A percentile compares a stretch with the other conserved stretches of the same genome.
Conservation (phyloP, 1,140 invertebrate genomes). For the Phymorhynchus buccinoides region DNA sequence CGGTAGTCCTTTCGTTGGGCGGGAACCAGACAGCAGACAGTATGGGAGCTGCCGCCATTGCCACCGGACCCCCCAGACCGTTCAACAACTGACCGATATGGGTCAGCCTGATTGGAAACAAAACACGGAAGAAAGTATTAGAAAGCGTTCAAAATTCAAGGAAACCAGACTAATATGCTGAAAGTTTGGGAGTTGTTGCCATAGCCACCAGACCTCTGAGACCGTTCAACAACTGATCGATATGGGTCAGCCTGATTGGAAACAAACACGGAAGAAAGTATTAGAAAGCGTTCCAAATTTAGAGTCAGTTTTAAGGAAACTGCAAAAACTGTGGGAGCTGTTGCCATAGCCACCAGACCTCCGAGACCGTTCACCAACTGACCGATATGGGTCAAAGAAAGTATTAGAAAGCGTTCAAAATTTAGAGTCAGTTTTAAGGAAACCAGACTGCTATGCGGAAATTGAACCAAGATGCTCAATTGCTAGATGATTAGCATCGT, state of each 20-base stretch:
- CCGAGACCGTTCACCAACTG: conserved; percentile 68
- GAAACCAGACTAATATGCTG: neutral
- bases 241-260: conserved; percentile 56
- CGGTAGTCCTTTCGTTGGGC: conserved; percentile 63
- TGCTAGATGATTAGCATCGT: neutral
- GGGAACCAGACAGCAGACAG: conserved; percentile 71
- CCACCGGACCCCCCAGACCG: conserved; percentile 66
- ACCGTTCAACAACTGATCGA: conserved; percentile 67
- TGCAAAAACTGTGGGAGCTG: conserved; percentile 65
- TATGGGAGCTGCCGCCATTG: conserved; percentile 63
- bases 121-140: neutral
- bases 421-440: neutral
- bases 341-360: conserved; percentile 64
- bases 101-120: conserved; percentile 52
- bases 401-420: no score
- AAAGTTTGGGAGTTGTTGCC: conserved; percentile 57
- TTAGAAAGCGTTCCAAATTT: no score
- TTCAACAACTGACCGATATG: conserved; percentile 64
- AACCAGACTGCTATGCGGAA: neutral
- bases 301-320: conserved; percentile 34
- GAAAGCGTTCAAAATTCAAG: neutral
- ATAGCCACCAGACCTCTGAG: conserved; percentile 65
- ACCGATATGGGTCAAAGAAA: conserved; percentile 54
- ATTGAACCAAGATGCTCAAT: no score
- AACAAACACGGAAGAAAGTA: neutral